Evolutionary conservation across 1,140 invertebrate genomes (phyloP), one percentile per base, ranked within the genome.

Genomic region (Drosophila asahinai): DNA sequence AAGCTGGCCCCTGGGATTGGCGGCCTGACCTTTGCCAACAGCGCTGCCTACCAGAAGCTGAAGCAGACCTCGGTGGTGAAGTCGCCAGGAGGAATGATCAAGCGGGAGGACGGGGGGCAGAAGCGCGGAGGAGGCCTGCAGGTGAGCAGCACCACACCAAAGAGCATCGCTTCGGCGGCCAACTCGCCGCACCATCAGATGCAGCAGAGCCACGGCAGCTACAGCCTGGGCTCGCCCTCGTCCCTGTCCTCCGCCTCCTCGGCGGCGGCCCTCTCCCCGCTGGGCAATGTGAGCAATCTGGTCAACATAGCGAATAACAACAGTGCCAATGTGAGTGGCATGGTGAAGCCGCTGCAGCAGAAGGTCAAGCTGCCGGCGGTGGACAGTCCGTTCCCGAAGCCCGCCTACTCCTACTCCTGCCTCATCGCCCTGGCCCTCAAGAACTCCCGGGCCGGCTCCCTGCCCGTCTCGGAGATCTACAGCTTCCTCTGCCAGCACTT

Each of bases 401-500:
- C 98, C 0, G 97, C 98, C 1, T 99, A 99, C 93, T 99, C 98
- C 2, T 99, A 99, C 91, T 99, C 98, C 38, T 99, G 98, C 94
- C 94, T 99, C 64, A 99, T 99, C 89, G 98, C 98, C 2, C 97
- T 99, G 97, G 98, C 99, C 3, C 94, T 99, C 54, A 99, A 99
- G 93, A 99, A 99, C 93, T 99, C 98, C 58, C 95, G 96, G 80
- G 97, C 96, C 60, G 98, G 98, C 52, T 98, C 97, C 83, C 93
- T 99, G 81, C 98, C 98, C 3, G 98, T 99, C 8, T 99, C 98
- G 8, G 98, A 99, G 94, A 99, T 99, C 74, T 99, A 99, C 93
- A 98, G 98, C 93, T 99, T 99, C 92, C 99, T 99, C 96, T 99
- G 97, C 93, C 97, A 98, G 93, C 98, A 99, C 93, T 99, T 99